These are phyloP conservation scores for Plecotus auritus DNA, from an alignment of 2,113 vertebrate species.

Conservation along the genomic window DNA sequence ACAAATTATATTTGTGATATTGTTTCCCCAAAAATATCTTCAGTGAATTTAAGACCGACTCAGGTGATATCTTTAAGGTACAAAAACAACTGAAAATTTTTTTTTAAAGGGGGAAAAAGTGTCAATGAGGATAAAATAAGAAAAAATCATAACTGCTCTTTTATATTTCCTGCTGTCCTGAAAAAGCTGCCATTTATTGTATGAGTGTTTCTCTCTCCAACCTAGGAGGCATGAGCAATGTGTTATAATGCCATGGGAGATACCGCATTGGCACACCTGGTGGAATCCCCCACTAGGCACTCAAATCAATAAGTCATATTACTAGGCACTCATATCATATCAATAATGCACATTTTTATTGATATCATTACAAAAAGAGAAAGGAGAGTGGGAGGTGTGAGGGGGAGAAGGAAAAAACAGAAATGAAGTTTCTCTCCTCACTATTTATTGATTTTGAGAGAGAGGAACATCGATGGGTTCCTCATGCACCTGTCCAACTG, in stretches of 20 bases:
- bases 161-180: neutral
- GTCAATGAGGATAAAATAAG: neutral
- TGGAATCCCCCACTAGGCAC: neutral
- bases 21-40: neutral
- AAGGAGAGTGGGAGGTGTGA: neutral
- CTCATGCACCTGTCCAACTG: no score
- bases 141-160: neutral
- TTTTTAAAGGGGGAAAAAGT: neutral
- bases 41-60: neutral
- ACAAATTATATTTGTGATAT: neutral
- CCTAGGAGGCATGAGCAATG: neutral
- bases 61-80: neutral
- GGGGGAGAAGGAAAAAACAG: neutral
- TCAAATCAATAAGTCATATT: neutral
- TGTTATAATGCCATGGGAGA: neutral
- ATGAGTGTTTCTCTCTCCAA: neutral
- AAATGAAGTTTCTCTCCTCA: neutral
- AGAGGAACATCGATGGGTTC: no score
- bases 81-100: neutral
- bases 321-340: no score
- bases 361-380: neutral
- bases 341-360: neutral
- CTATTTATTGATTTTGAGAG: neutral
- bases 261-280: neutral
- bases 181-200: neutral